phyloP scores from a whole-genome alignment of 2,888 invertebrate species.

The Nemotelus nigrinus region DNA sequence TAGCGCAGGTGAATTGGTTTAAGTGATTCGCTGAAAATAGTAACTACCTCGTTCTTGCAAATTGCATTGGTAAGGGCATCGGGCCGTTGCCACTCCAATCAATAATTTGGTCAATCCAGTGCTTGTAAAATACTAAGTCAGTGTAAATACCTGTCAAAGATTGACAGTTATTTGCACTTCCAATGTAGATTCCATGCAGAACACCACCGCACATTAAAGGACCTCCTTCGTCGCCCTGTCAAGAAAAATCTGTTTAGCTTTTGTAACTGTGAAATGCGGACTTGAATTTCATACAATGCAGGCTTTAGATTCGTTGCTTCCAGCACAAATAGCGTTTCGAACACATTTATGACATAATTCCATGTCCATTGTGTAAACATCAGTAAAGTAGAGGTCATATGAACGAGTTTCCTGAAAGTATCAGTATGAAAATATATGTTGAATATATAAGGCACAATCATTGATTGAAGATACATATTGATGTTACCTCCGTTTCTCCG shows the following conservation, averaged over 20 bases:
- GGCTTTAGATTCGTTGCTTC: background rate
- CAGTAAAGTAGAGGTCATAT: slow-evolving; percentile 6
- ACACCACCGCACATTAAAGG: slow-evolving; percentile 31
- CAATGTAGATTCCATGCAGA: slow-evolving; percentile 25
- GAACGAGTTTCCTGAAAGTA: background rate
- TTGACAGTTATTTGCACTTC: slow-evolving; percentile 31
- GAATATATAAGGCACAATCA: background rate
- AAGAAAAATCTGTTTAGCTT: background rate
- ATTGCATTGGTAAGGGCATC: slow-evolving; percentile 10
- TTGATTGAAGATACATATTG: background rate
- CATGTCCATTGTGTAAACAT: slow-evolving; percentile 31
- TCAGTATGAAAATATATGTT: background rate
- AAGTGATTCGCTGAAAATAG: background rate
- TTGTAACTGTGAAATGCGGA: background rate
- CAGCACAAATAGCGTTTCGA: slow-evolving; percentile 24
- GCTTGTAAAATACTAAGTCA: slow-evolving; percentile 30
- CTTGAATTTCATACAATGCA: slow-evolving; percentile 20
- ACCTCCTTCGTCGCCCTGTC: slow-evolving; percentile 21
- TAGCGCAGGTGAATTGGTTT: background rate
- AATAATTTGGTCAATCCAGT: slow-evolving; percentile 26
- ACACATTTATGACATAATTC: slow-evolving; percentile 32
- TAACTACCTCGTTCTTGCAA: slow-evolving; percentile 24
- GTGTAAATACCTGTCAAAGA: slow-evolving; percentile 22
- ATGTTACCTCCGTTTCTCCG: background rate
- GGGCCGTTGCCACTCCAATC: slow-evolving; percentile 4